Base-by-base conservation (phyloP, 2,888 invertebrate species). In the Leptopterna dolabrata region DNA sequence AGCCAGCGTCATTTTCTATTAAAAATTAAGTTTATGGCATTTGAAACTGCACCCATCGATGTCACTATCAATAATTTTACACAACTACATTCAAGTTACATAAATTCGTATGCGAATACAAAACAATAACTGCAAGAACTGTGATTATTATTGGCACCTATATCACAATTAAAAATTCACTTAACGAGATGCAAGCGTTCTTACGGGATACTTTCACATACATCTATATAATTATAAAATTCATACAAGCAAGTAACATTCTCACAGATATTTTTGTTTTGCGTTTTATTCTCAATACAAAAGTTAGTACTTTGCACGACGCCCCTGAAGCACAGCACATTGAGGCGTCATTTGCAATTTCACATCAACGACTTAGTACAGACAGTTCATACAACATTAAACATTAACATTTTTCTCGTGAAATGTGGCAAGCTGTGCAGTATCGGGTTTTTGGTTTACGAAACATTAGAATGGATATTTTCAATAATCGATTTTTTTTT, bases 71-170 rank as follows among this genome's bases (percentile, higher is more conserved):
- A n/a, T n/a, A n/a, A n/a, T n/a, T n/a, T n/a, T n/a, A n/a, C n/a
- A n/a, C n/a, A n/a, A n/a, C n/a, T 45, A 78, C 78, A 45, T 45
- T 78, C 63, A 82, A 36, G 70, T 83, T 70, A 41, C 83, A 83
- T 70, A 83, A 83, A 70, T 70, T 29, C 51, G 6, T 70, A 63
- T 27, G 30, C 36, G 83, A 83, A 83, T 83, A 83, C 63, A 83
- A 83, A 83, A 83, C 83, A 41, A 81, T 55, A 81, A 83, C 83
- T 83, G 70, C 85, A 85, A 85, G 85, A 85, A 85, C 85, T 85
- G 85, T 85, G 85, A 85, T 85, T 73, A 81, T 51, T 55, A 85
- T 85, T 85, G 85, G 85, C 85, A 85, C 85, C 85, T 76, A 85
- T 85, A 85, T 85, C 85, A 85, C 85, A 85, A 83, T 83, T 83